Percentiles rank a stretch among this genome's conserved stretches.
These are phyloP conservation scores for Sitodiplosis mosellana DNA, from an alignment of 1,140 invertebrate species.

Conservation along the genomic window DNA sequence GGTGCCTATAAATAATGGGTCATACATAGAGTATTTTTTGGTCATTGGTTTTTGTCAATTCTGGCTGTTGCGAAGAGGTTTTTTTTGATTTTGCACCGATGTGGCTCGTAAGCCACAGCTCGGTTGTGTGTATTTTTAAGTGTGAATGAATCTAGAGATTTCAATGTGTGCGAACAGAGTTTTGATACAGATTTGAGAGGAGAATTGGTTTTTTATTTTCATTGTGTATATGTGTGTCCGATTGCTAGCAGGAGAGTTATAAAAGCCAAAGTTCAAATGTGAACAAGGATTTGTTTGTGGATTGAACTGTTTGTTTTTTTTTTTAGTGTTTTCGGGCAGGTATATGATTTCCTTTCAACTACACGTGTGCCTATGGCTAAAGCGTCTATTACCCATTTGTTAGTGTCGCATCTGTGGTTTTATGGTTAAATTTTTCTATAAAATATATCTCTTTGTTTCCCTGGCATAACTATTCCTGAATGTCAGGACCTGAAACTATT, in stretches of 20 bases:
- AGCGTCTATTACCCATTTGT: too few relatives aligned
- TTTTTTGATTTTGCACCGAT: neutral
- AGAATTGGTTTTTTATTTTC: constrained; percentile 1
- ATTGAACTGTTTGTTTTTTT: neutral
- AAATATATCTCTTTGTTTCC: too few relatives aligned
- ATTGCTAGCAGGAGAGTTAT: neutral
- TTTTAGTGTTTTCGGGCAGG: too few relatives aligned
- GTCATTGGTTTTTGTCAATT: constrained; percentile 4
- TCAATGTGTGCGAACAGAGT: constrained; percentile 5
- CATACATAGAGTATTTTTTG: neutral
- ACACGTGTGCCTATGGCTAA: too few relatives aligned
- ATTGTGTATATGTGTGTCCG: too few relatives aligned
- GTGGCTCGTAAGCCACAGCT: neutral
- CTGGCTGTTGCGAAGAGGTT: too few relatives aligned
- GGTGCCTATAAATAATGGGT: constrained; percentile 21
- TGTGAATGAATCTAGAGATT: constrained; percentile 5
- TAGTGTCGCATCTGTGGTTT: too few relatives aligned
- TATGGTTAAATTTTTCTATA: too few relatives aligned
- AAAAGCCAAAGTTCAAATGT: constrained; percentile 1
- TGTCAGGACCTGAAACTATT: too few relatives aligned
- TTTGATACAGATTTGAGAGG: constrained; percentile 2
- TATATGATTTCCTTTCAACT: too few relatives aligned
- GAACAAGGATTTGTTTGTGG: neutral
- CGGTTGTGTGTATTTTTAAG: too few relatives aligned
- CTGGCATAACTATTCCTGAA: too few relatives aligned